Evolutionary conservation across 2,113 vertebrate genomes (phyloP), one percentile per base, ranked within the genome.

Genomic region (Leptocoma aspasia): DNA sequence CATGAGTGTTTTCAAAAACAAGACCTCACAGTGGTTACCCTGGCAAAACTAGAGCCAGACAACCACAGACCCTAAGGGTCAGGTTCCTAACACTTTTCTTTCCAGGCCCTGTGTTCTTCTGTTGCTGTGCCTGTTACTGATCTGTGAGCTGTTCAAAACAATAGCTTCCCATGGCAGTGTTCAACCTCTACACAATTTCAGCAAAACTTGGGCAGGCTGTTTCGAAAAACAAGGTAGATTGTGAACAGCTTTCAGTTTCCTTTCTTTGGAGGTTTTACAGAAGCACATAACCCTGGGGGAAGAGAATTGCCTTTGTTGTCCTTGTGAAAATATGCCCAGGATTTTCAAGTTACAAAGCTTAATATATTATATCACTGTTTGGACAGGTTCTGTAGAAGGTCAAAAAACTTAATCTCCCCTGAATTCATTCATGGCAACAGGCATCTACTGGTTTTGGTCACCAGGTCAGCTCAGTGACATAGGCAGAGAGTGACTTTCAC

Each of bases 251-350:
- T 90, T 80, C 50, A 31, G n/a, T 85, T 79, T 94, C 53, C 60
- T 91, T 88, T 94, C 21, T 73, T 73, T 65, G 50, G 54, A 83
- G 70, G 35, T 42, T 94, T 82, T 70, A 70, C 47, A 94, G 59
- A 70, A 93, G 80, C 47, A 42, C 16, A 18, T 35, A 73, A 81
- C 35, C 82, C 60, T 50, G 24, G 15, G 52, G 59, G 22, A 90
- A 91, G 50, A 83, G 39, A 87, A 75, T 30, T 86, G 59, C 47
- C 94, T 92, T 86, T 90, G 75, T 69, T 77, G 71, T 77, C 71
- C 75, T 80, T 82, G 47, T 73, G 75, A 97, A 95, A 96, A 83
- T 88, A 87, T 56, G 70, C 37, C 82, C 54, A 52, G 66, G 76
- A 91, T 91, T 90, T 91, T 77, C 76, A 87, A 73, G 44, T 78